Evolutionary conservation across 2,797 vertebrate genomes (phyloP).

Genomic region (Phataginus tetradactyla): DNA sequence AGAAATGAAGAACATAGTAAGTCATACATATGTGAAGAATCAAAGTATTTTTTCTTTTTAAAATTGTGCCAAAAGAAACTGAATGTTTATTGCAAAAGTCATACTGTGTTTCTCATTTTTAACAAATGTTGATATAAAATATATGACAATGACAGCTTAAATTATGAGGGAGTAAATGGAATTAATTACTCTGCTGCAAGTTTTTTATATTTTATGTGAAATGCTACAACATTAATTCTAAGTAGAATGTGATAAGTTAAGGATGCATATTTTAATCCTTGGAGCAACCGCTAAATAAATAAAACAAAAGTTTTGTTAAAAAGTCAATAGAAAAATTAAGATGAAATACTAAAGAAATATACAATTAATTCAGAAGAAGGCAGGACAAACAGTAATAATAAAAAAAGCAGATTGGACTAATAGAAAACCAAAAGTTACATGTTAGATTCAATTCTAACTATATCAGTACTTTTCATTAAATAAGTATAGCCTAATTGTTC

Average conservation of each 20-base stretch:
- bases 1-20: background rate
- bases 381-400: background rate
- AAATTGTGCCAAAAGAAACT: background rate
- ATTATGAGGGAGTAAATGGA: background rate
- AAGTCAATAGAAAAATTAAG: slow-evolving; percentile 25
- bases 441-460: background rate
- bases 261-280: background rate
- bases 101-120: background rate
- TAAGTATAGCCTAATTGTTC: background rate
- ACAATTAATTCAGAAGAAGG: background rate
- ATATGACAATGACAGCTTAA: background rate
- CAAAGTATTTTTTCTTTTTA: background rate
- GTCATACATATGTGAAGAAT: background rate
- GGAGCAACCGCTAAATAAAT: background rate
- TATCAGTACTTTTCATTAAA: background rate
- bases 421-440: background rate
- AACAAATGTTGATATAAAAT: slow-evolving; percentile 11
- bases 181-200: background rate
- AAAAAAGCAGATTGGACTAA: background rate
- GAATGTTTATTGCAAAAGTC: background rate
- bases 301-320: slow-evolving; percentile 6
- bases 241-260: background rate
- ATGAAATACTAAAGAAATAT: background rate
- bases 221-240: slow-evolving; percentile 38
- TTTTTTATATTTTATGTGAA: slow-evolving; percentile 41